These are phyloP conservation scores for Labeo catla DNA, from an alignment of 2,113 vertebrate species.

Conservation along the genomic window DNA sequence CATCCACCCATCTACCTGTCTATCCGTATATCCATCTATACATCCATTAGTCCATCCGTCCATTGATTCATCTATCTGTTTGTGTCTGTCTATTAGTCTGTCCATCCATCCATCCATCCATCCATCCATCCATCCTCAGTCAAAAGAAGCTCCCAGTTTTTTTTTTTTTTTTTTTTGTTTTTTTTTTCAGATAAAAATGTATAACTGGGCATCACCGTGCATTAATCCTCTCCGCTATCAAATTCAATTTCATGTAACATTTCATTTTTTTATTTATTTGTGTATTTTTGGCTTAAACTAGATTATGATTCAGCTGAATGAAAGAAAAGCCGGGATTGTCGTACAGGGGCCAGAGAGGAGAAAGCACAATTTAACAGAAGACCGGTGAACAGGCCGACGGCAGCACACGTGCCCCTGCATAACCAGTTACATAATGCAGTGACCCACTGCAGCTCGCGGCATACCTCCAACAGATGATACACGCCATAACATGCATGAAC, in stretches of 20 bases:
- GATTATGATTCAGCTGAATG: conserved; percentile 29
- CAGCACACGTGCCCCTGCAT: conserved; percentile 1
- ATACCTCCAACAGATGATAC: conserved; percentile 8
- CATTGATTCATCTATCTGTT: no score
- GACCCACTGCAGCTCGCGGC: neutral
- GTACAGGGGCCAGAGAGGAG: neutral
- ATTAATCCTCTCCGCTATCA: conserved; percentile 27
- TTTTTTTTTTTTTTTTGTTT: neutral
- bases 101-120: no score
- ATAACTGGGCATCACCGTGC: neutral
- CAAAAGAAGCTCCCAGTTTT: neutral
- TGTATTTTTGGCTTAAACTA: conserved; percentile 18
- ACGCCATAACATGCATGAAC: neutral
- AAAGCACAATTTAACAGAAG: conserved; percentile 18
- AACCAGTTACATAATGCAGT: conserved; percentile 31
- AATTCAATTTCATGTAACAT: conserved; percentile 19
- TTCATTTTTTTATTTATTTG: conserved; percentile 11
- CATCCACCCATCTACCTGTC: no score
- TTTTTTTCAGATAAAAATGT: neutral
- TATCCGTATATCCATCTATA: no score
- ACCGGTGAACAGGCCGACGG: neutral
- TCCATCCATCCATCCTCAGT: neutral
- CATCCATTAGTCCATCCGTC: no score
- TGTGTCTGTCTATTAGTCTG: no score
- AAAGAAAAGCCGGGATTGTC: conserved; percentile 12